These are phyloP conservation scores for Smittia aterrima DNA, from an alignment of 2,888 invertebrate species.

Conservation along the genomic window DNA sequence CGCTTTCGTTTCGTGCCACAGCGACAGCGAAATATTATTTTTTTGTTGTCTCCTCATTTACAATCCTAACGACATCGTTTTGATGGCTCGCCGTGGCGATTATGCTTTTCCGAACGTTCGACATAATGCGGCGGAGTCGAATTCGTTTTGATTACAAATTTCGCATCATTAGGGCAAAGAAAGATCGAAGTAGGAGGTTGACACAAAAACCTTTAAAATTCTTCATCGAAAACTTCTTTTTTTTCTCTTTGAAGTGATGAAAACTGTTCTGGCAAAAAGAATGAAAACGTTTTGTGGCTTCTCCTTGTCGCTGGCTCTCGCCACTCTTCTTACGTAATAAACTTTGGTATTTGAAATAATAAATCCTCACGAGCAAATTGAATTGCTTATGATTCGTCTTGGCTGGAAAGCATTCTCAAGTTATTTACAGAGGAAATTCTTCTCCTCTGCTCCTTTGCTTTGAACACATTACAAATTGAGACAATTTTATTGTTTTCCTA, in stretches of 20 bases:
- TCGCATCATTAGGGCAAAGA: too few species aligned
- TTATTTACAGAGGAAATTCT: constrained; percentile 35
- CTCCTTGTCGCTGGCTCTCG: neutral
- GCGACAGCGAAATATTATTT: neutral
- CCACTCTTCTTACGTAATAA: constrained; percentile 11
- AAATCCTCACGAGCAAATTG: constrained; percentile 30
- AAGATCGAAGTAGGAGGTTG: too few species aligned
- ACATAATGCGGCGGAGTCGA: too few species aligned
- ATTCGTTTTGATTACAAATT: too few species aligned
- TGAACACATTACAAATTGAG: constrained; percentile 39
- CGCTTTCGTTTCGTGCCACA: neutral
- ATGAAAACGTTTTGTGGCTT: neutral
- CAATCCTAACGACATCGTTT: neutral
- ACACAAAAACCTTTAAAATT: too few species aligned
- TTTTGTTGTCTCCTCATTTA: neutral
- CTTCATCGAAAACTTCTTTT: too few species aligned
- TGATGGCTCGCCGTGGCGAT: neutral
- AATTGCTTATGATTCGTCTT: constrained; percentile 32
- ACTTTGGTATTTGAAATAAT: constrained; percentile 35
- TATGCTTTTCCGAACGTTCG: neutral
- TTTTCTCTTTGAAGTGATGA: too few species aligned
- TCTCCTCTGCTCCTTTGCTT: neutral
- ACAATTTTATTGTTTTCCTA: constrained; percentile 38
- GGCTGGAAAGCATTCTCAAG: constrained; percentile 24
- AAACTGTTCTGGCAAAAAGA: neutral